These are phyloP conservation scores for Syngnathoides biaculeatus DNA, from an alignment of 2,113 vertebrate genomes.

Conservation along the genomic window DNA sequence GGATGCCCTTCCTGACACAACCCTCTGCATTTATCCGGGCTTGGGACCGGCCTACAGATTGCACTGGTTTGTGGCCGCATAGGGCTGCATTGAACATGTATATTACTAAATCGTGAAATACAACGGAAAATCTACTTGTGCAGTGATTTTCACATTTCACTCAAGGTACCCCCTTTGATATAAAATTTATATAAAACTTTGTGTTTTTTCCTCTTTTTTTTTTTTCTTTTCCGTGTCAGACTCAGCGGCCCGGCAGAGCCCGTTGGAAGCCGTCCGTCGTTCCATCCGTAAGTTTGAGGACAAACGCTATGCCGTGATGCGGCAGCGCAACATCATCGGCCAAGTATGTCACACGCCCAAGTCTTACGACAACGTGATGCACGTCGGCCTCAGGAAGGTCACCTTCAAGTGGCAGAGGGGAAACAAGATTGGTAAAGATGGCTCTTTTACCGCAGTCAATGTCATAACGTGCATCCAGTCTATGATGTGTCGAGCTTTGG, in stretches of 20 bases:
- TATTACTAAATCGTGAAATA: neutral
- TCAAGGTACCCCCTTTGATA: neutral
- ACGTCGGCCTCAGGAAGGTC: constrained; percentile 95
- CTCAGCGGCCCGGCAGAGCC: constrained; percentile 81
- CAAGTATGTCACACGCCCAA: constrained; percentile 97
- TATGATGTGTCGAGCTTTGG: neutral
- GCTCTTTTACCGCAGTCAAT: neutral
- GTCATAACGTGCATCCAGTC: neutral
- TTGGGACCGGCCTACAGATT: too few relatives aligned
- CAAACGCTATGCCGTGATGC: constrained; percentile 85
- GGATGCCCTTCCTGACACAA: too few relatives aligned
- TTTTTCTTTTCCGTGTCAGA: constrained; percentile 63
- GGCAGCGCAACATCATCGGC: constrained; percentile 93
- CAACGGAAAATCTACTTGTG: neutral
- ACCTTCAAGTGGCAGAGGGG: constrained; percentile 99
- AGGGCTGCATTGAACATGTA: too few relatives aligned
- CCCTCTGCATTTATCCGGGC: too few relatives aligned
- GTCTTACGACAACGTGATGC: constrained; percentile 95
- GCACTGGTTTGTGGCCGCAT: too few relatives aligned
- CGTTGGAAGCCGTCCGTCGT: constrained; percentile 87
- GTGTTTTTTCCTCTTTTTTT: neutral
- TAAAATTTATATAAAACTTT: neutral
- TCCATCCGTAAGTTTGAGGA: constrained; percentile 90
- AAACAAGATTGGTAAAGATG: constrained; percentile 91
- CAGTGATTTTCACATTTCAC: too few relatives aligned